Conservation (phyloP, 92 coral and sea anemone genomes). For the Diadumene lineata region DNA sequence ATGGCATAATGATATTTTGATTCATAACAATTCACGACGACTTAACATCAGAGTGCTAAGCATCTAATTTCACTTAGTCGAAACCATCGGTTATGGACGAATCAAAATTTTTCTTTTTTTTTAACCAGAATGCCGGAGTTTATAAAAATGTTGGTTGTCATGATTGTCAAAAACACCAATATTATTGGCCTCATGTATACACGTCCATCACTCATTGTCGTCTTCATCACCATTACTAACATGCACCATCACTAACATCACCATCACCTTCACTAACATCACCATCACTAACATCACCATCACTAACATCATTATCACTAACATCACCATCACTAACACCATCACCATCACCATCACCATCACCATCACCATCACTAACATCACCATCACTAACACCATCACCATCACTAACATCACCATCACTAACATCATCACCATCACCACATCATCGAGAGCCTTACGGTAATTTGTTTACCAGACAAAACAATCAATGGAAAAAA, state of each 20-base stretch:
- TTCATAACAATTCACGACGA: too few relatives aligned
- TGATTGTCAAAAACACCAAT: neutral
- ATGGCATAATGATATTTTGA: too few relatives aligned
- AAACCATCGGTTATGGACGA: too few relatives aligned
- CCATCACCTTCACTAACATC: neutral
- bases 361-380: neutral
- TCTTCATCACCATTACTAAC: neutral
- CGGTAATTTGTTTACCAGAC: neutral
- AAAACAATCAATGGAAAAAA: neutral
- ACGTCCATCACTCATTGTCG: neutral
- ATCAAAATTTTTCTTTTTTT: too few relatives aligned
- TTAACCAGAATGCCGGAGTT: too few relatives aligned
- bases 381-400: neutral
- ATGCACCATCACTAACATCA: neutral
- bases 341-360: neutral
- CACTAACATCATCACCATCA: neutral
- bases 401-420: neutral
- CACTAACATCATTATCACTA: neutral
- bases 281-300: neutral
- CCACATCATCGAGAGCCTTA: neutral
- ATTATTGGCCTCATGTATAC: neutral
- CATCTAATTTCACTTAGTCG: too few relatives aligned
- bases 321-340: neutral
- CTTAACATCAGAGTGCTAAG: too few relatives aligned
- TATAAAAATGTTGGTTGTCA: too few relatives aligned